Conservation (phyloP, 2,888 invertebrate species). For the Norana najaformis region DNA sequence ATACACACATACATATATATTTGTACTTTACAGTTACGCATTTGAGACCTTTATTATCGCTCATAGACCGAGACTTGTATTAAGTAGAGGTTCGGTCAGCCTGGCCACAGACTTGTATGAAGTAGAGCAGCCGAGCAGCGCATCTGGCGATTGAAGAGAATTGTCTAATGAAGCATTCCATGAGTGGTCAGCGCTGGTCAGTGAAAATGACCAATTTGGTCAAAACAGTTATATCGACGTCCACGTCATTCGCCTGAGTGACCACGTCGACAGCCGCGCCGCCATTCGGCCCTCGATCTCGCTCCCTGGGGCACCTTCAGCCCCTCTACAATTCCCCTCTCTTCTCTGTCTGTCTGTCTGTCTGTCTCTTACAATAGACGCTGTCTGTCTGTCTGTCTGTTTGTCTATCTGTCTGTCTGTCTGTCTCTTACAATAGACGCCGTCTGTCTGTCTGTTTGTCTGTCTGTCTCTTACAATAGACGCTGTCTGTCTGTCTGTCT, state of each 20-base stretch:
- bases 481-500: neutral
- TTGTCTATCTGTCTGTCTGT: neutral
- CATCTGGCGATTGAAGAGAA: neutral
- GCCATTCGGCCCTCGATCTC: neutral
- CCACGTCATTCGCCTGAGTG: neutral
- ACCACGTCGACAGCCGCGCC: neutral
- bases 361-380: too few species aligned
- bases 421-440: neutral
- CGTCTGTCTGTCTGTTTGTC: neutral
- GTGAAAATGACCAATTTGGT: constrained; percentile 20
- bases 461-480: neutral
- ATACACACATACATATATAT: neutral
- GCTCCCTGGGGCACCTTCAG: neutral
- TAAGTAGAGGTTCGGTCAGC: neutral
- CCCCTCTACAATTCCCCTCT: neutral
- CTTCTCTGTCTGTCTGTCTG: constrained; percentile 1
- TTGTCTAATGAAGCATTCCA: constrained; percentile 21
- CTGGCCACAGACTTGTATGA: neutral
- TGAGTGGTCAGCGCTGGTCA: neutral
- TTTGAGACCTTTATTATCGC: neutral
- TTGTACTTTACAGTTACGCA: too few species aligned
- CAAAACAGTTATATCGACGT: constrained; percentile 16
- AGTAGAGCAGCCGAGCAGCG: neutral
- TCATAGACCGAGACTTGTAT: neutral
- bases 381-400: neutral